Percentiles rank a stretch among this genome's conserved stretches.
These are phyloP conservation scores for Harpagus bidentatus DNA, from an alignment of 2,113 vertebrate genomes.

Conservation along the genomic window DNA sequence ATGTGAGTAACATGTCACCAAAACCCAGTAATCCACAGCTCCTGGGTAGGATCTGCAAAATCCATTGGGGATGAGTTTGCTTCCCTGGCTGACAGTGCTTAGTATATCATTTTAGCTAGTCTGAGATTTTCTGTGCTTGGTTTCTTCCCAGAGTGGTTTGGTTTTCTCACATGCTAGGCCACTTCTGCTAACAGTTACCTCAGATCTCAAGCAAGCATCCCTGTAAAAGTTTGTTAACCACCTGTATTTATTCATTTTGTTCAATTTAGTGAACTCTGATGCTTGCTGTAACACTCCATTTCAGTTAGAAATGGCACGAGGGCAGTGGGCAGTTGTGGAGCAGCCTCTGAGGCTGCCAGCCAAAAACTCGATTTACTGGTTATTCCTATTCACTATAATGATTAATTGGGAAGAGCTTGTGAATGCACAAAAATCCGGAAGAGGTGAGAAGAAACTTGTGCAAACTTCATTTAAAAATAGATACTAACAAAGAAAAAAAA, in stretches of 20 bases:
- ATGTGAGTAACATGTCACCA: neutral
- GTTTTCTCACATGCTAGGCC: neutral
- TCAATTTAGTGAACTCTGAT: neutral
- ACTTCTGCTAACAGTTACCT: neutral
- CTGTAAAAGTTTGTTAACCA: neutral
- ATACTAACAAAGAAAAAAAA: neutral
- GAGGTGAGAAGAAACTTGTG: neutral
- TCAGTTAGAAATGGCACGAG: neutral
- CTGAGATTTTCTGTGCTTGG: neutral
- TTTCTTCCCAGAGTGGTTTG: neutral
- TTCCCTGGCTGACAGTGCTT: neutral
- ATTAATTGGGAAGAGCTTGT: neutral
- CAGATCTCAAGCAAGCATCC: neutral
- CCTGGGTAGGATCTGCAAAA: neutral
- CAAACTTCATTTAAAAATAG: neutral
- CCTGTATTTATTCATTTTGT: neutral
- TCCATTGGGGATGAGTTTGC: neutral
- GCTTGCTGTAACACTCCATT: neutral
- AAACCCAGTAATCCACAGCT: neutral
- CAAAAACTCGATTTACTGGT: neutral
- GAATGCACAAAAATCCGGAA: neutral
- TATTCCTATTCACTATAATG: neutral
- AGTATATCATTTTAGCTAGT: neutral
- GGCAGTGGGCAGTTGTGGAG: neutral
- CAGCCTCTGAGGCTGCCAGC: neutral